Conservation (phyloP, 1,140 invertebrate species). For the Rhagoletis pomonella region DNA sequence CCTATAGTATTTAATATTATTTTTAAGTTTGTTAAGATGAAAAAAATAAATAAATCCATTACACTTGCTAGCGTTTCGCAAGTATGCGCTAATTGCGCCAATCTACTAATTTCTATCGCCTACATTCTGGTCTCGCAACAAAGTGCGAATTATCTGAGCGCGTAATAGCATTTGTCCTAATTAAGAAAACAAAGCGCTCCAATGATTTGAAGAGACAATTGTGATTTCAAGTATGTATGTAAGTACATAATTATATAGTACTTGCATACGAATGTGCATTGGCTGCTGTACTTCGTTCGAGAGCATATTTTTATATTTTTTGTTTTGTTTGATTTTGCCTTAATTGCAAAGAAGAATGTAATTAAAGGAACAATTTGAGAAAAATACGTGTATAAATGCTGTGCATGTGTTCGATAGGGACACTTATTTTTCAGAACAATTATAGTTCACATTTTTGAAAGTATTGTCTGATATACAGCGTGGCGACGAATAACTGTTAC, state of each 20-base stretch:
- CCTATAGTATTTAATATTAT: background rate
- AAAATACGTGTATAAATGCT: background rate
- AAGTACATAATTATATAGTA: background rate
- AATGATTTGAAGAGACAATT: conserved; percentile 17
- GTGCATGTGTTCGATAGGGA: background rate
- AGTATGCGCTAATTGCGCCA: conserved; percentile 42
- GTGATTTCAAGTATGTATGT: background rate
- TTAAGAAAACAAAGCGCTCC: conserved; percentile 23
- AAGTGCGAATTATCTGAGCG: conserved; percentile 37
- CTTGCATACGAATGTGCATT: background rate
- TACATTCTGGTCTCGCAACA: background rate
- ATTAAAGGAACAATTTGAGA: too few species aligned
- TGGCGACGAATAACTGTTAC: too few species aligned
- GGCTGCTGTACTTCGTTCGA: too few species aligned
- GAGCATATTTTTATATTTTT: background rate
- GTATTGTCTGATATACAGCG: too few species aligned
- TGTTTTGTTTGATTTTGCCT: background rate
- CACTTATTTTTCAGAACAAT: too few species aligned
- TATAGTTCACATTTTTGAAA: too few species aligned
- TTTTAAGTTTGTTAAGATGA: background rate
- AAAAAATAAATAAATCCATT: background rate
- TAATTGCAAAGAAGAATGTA: background rate
- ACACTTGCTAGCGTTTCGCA: conserved; percentile 28
- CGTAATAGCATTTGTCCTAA: conserved; percentile 45
- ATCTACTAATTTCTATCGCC: background rate